phyloP scores from a whole-genome alignment of 2,888 invertebrate species.

The Trisateles emortualis region DNA sequence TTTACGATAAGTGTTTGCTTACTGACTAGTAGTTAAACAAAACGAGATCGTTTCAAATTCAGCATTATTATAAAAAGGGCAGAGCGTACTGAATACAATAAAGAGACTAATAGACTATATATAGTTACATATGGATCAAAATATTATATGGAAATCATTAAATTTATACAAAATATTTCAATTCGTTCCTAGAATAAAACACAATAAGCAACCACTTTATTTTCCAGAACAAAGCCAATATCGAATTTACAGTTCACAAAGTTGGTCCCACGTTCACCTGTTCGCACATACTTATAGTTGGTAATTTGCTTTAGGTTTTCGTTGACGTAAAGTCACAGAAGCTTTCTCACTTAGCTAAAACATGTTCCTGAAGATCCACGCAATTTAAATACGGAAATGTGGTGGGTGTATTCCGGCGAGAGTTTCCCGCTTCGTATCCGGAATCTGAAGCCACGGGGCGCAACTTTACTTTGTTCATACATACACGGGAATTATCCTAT shows the following conservation, averaged over 20 bases:
- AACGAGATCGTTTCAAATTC: no score
- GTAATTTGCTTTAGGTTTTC: slow-evolving; percentile 11
- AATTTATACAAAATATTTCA: no score
- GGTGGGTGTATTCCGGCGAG: slow-evolving; percentile 58
- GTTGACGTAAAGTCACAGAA: slow-evolving; percentile 13
- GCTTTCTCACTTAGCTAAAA: slow-evolving; percentile 52
- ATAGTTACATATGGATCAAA: no score
- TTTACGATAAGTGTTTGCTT: neutral
- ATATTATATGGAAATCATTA: no score
- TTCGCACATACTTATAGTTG: neutral
- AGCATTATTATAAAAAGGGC: no score
- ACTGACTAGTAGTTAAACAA: neutral
- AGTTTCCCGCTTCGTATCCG: slow-evolving; percentile 50
- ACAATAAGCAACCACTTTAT: neutral
- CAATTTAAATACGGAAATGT: slow-evolving; percentile 74
- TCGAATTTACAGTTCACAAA: neutral
- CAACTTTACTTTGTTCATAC: slow-evolving; percentile 45
- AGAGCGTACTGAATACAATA: no score
- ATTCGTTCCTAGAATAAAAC: neutral
- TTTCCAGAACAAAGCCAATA: neutral
- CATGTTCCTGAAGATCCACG: slow-evolving; percentile 56
- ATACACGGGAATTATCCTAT: slow-evolving; percentile 58
- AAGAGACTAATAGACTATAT: no score
- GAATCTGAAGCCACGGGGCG: slow-evolving; percentile 41
- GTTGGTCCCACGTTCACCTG: neutral